Percentiles rank a stretch among this genome's conserved stretches.
Conservation (phyloP, 2,888 invertebrate genomes). For the Eucriotettix oculatus region DNA sequence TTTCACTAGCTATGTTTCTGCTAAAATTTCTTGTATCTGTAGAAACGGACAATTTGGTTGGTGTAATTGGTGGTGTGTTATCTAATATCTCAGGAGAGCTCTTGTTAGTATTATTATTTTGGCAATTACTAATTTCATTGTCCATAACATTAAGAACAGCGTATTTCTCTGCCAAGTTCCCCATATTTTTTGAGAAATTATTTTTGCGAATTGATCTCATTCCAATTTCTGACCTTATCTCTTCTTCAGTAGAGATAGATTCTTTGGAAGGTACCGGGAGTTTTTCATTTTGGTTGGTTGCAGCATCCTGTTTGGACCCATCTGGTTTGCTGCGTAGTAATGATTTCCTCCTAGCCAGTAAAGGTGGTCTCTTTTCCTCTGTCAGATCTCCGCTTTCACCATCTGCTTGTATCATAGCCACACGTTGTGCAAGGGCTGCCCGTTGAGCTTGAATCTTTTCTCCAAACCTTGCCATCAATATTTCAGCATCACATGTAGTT, state of each 20-base stretch:
- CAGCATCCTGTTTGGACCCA: neutral
- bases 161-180: conserved; percentile 15
- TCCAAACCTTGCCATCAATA: neutral
- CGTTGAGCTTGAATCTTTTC: neutral
- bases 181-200: conserved; percentile 28
- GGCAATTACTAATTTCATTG: neutral
- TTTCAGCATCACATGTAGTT: neutral
- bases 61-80: neutral
- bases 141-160: neutral
- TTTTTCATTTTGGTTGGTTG: neutral
- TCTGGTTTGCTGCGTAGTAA: neutral
- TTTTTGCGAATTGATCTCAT: conserved; percentile 19
- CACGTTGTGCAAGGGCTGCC: neutral
- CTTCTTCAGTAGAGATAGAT: neutral
- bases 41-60: neutral
- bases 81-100: neutral
- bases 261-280: neutral
- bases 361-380: neutral
- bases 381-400: neutral
- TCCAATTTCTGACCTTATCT: neutral
- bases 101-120: neutral
- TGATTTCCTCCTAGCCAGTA: neutral
- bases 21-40: neutral
- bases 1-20: neutral
- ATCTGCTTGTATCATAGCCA: neutral